phyloP scores from a whole-genome alignment of 2,797 vertebrate species.

The Botia almorhae region DNA sequence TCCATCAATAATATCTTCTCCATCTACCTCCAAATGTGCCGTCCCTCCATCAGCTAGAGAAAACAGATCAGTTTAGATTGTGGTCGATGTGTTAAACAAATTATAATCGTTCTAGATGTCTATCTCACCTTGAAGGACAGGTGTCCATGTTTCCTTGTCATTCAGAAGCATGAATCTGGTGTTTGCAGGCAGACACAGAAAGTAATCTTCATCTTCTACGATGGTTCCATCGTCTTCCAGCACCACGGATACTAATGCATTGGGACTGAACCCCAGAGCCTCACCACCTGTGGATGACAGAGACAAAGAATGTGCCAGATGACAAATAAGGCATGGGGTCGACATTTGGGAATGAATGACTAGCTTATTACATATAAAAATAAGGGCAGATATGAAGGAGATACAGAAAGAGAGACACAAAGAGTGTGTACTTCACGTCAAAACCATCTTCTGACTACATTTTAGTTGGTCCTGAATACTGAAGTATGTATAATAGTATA shows the following conservation, averaged over 20 bases:
- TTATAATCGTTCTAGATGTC: background rate
- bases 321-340: background rate
- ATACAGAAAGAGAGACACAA: background rate
- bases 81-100: background rate
- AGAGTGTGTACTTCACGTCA: too few relatives aligned
- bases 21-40: conserved; percentile 72
- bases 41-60: conserved; percentile 81
- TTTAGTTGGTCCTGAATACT: too few relatives aligned
- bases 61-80: background rate
- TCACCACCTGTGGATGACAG: conserved; percentile 72
- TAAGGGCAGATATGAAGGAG: background rate
- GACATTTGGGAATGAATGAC: background rate
- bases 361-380: background rate
- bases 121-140: conserved; percentile 69
- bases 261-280: conserved; percentile 75
- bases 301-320: background rate
- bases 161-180: conserved; percentile 90
- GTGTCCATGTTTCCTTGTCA: conserved; percentile 82
- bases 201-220: conserved; percentile 91
- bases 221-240: conserved; percentile 94
- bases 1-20: conserved; percentile 67
- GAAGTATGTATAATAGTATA: too few relatives aligned
- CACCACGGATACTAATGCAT: conserved; percentile 79
- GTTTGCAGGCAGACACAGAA: conserved; percentile 86
- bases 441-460: too few relatives aligned